These are phyloP conservation scores for Liolophura sinensis DNA, from an alignment of 1,140 invertebrate species.

Conservation along the genomic window DNA sequence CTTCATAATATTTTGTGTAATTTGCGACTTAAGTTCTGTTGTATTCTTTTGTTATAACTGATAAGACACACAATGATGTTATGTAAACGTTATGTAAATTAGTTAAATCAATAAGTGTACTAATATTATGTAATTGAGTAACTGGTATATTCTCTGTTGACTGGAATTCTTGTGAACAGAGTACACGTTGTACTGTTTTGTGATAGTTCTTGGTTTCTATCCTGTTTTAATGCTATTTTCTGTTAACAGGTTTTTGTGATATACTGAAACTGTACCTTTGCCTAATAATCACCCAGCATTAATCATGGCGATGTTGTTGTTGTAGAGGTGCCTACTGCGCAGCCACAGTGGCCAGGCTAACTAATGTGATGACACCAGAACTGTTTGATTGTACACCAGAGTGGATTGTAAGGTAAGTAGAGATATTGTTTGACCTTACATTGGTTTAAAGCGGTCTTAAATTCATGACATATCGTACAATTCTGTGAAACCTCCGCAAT, in stretches of 20 bases:
- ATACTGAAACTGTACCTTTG: neutral
- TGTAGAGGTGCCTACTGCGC: slow-evolving; percentile 92
- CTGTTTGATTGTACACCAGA: slow-evolving; percentile 85
- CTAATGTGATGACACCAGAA: slow-evolving; percentile 77
- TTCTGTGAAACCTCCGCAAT: too few species aligned
- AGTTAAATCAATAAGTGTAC: too few species aligned
- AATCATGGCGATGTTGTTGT: slow-evolving; percentile 14
- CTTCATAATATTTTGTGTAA: too few species aligned
- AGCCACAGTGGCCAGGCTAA: slow-evolving; percentile 81
- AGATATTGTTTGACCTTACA: neutral
- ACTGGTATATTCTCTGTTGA: neutral
- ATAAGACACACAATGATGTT: too few species aligned
- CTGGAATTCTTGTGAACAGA: neutral
- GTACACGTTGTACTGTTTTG: neutral
- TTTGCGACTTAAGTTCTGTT: too few species aligned
- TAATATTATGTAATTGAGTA: neutral
- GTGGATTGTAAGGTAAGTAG: slow-evolving; percentile 78
- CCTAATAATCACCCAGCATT: slow-evolving; percentile 7
- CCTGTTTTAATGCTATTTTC: neutral
- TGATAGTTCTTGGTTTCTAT: neutral
- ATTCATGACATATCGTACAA: neutral
- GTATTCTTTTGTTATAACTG: too few species aligned
- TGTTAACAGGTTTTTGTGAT: slow-evolving; percentile 1
- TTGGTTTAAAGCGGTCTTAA: neutral
- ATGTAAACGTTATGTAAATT: too few species aligned